Evolutionary conservation across 2,113 vertebrate genomes (phyloP), one percentile per base, ranked within the genome.

Genomic region (Hyaena hyaena): DNA sequence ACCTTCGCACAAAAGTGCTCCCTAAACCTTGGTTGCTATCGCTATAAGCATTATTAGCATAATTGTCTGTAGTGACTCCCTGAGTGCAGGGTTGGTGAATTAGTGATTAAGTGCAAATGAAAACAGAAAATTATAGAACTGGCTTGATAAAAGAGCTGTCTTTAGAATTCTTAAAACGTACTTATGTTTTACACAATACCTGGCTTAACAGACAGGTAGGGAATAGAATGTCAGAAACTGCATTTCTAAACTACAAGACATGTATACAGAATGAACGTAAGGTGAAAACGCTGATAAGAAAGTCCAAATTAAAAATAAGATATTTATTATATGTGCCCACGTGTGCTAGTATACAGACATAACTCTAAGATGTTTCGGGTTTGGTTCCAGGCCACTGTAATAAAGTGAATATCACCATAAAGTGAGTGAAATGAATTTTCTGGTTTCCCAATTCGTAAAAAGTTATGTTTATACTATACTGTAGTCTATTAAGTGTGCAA

Each of bases 71-170:
- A 88, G 92, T 94, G 53, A 58, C 39, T 92, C 35, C 50, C 23
- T 31, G 53, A 79, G 61, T 90, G 43, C 24, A 77, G 7, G 14
- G 11, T 48, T 45, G 24, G 21, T 83, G 24, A 86, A 94, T 80
- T 82, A 80, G 53, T 84, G 69, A 79, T 79, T 91, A 89, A 71
- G 4, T 74, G 95, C 28, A 92, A 89, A 90, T 90, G 33, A 90
- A 97, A 88, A 82, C 79, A 92, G 58, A 85, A 91, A 88, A 93
- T 53, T 87, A 45, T 90, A 95, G 53, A 96, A 88, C 14, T 90
- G 48, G 1, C 43, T 76, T 88, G 61, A 24, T 82, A n/a, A 82
- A 82, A 96, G 24, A 71, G 80, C 61, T 53, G 14, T 24, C 68
- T 81, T 94, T 80, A 88, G 35, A 83, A 6, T 71, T 71, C 17